A percentile compares a stretch with the other conserved stretches of the same genome.
Conservation (phyloP, 2,888 invertebrate species). For the Argyra leucocephala region DNA sequence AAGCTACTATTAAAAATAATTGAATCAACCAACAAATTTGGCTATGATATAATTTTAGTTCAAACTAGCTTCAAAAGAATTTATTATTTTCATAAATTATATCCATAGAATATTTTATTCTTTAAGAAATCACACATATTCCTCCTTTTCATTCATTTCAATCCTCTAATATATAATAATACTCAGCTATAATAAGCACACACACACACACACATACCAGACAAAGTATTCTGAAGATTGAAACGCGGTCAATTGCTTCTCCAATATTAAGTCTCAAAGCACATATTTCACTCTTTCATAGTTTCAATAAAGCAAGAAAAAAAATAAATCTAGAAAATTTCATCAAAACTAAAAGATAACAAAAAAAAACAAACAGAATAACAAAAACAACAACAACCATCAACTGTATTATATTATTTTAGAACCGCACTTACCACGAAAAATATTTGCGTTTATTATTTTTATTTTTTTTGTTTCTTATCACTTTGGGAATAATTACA, state of each 20-base stretch:
- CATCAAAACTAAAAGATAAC: background rate
- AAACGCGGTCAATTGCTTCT: slow-evolving; percentile 3
- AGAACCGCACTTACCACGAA: background rate
- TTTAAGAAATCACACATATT: too few species aligned
- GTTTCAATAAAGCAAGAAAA: background rate
- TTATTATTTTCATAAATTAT: too few species aligned
- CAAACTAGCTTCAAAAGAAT: too few species aligned
- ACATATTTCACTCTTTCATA: background rate
- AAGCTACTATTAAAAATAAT: too few species aligned
- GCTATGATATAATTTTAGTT: too few species aligned
- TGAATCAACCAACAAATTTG: too few species aligned
- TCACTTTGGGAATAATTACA: slow-evolving; percentile 6
- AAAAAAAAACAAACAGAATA: background rate
- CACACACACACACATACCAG: background rate
- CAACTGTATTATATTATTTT: background rate
- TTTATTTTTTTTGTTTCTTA: background rate
- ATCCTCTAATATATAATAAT: too few species aligned
- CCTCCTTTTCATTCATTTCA: too few species aligned
- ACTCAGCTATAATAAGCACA: background rate
- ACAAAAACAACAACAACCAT: background rate
- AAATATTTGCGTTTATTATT: background rate
- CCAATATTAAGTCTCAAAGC: background rate
- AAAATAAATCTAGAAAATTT: background rate
- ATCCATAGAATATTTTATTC: too few species aligned
- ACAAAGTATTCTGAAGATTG: background rate